Conservation (phyloP, 1,140 invertebrate genomes). For the Drusus annulatus region DNA sequence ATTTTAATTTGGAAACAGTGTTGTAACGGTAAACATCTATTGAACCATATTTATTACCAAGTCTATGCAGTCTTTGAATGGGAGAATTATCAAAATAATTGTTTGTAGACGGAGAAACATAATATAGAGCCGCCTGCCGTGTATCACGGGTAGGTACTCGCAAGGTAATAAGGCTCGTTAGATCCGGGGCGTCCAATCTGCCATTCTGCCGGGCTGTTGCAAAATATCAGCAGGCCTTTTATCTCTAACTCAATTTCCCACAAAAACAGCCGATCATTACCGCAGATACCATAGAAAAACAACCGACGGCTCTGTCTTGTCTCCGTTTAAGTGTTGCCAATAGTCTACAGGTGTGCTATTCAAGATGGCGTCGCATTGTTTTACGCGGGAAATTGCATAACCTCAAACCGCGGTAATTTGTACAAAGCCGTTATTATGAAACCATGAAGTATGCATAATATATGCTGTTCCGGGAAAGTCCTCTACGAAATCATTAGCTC, state of each 20-base stretch:
- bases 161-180: no score
- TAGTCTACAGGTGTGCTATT: conserved; percentile 28
- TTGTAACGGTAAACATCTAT: no score
- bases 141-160: no score
- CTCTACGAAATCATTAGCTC: neutral
- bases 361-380: conserved; percentile 34
- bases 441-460: conserved; percentile 20
- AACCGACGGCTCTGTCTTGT: conserved; percentile 30
- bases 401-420: conserved; percentile 21
- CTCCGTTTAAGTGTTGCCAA: conserved; percentile 30
- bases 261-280: conserved; percentile 5
- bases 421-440: conserved; percentile 21
- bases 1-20: no score
- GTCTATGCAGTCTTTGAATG: no score
- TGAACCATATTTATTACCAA: no score
- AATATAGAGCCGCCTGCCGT: no score
- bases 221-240: neutral
- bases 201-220: conserved; percentile 12
- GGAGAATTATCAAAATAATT: no score
- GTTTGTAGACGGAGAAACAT: no score
- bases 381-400: conserved; percentile 39
- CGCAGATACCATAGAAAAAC: conserved; percentile 22
- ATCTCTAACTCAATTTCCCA: conserved; percentile 26
- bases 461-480: conserved; percentile 30
- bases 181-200: no score